Base-by-base conservation (phyloP, 2,888 invertebrate genomes). In the Eupithecia exiguata region DNA sequence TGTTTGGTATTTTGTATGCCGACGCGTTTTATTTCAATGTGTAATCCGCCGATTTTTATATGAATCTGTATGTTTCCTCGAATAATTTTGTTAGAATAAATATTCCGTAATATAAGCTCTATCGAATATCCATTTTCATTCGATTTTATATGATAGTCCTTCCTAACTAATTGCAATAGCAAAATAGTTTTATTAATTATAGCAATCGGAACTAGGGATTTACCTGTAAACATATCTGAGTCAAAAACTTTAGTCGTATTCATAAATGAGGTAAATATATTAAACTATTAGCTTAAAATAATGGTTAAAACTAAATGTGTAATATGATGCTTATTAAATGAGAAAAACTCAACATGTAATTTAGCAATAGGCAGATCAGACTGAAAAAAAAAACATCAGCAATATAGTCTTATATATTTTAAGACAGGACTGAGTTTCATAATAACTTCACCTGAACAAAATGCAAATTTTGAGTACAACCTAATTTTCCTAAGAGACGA, bases 141-240 rank as follows among this genome's bases (percentile, higher is more conserved):
- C 68, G 30, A n/a, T 71, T 68, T 25, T 21, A 69, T 61, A 40
- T 36, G 58, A 63, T 43, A 36, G 69, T 35, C 21, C 66, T 71
- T 70, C 68, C 68, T 25, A 53, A 72, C 74, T 66, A 21, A 70
- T 65, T 65, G 65, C 53, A 46, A 49, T 61, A 61, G 38, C 49
- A 12, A 68, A 35, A 38, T 75, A 63, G 38, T 66, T 68, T 63
- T 63, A 63, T 30, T 18, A 58, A 36, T 66, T 46, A 53, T 35
- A 35, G 61, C 16, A 14, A 43, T 63, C 43, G 61, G 58, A 68
- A 49, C 16, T 63, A 58, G 35, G 25, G 40, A 30, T 49, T 65
- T 65, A 43, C 63, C 35, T 68, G 36, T 30, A 38, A 21, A 75
- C 75, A 75, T 75, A 75, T 75, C 75, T 71, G 68, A 75, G 72